phyloP scores from a whole-genome alignment of 1,140 invertebrate genomes.

The honey bee (Apis mellifera) region Amel_HAv3.1 CM009938.2:2285501-2286000 shows the following conservation, averaged over 20 bases:
- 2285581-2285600: background rate
- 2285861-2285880: slow-evolving; percentile 83
- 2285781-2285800: slow-evolving; percentile 84
- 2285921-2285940: slow-evolving; percentile 83
- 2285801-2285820: slow-evolving; percentile 83
- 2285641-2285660: slow-evolving; percentile 84
- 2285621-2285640: slow-evolving; percentile 84
- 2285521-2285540: too few relatives aligned
- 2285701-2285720: slow-evolving; percentile 83
- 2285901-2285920: slow-evolving; percentile 83
- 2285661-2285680: slow-evolving; percentile 82
- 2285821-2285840: slow-evolving; percentile 84
- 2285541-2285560: too few relatives aligned
- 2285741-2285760: slow-evolving; percentile 81
- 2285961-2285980: slow-evolving; percentile 74
- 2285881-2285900: slow-evolving; percentile 83
- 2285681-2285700: slow-evolving; percentile 83
- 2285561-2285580: too few relatives aligned
- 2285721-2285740: slow-evolving; percentile 82
- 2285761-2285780: slow-evolving; percentile 83
- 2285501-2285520: background rate
- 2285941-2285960: slow-evolving; percentile 80
- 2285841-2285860: slow-evolving; percentile 83
- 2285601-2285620: background rate
- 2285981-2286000: slow-evolving; percentile 76